phyloP scores from a whole-genome alignment of 2,113 vertebrate genomes.

The Gobiocypris rarus region DNA sequence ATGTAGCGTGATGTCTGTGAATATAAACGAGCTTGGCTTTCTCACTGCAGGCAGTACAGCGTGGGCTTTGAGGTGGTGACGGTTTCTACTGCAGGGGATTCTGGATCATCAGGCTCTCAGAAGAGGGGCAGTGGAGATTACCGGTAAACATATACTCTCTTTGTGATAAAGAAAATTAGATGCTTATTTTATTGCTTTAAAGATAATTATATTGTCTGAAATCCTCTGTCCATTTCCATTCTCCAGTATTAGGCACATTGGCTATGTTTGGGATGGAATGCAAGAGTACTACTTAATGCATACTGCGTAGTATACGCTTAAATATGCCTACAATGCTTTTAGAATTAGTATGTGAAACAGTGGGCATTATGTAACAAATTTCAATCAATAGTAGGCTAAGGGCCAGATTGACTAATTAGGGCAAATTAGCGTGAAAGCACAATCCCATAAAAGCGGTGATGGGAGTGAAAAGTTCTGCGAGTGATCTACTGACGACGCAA shows the following conservation, averaged over 20 bases:
- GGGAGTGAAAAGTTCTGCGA: too few relatives aligned
- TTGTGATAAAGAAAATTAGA: neutral
- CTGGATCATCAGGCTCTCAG: slow-evolving; percentile 80
- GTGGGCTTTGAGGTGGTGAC: slow-evolving; percentile 90
- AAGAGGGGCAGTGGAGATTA: slow-evolving; percentile 95
- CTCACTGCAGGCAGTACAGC: slow-evolving; percentile 81
- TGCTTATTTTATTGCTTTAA: neutral
- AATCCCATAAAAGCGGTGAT: too few relatives aligned
- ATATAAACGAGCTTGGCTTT: slow-evolving; percentile 21
- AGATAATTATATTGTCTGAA: neutral
- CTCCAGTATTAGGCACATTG: neutral
- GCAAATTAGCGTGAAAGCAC: too few relatives aligned
- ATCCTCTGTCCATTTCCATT: neutral
- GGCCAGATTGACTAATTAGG: too few relatives aligned
- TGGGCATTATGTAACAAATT: too few relatives aligned
- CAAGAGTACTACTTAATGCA: neutral
- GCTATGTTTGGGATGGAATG: neutral
- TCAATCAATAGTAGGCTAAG: neutral
- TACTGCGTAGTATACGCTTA: neutral
- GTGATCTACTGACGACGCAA: too few relatives aligned
- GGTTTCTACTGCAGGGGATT: slow-evolving; percentile 83
- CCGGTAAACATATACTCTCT: slow-evolving; percentile 77
- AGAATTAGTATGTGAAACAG: neutral
- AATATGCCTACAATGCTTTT: neutral
- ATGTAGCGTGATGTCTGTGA: slow-evolving; percentile 11